These are phyloP conservation scores for Etheostoma spectabile DNA, from an alignment of 2,113 vertebrate genomes.

Conservation along the genomic window DNA sequence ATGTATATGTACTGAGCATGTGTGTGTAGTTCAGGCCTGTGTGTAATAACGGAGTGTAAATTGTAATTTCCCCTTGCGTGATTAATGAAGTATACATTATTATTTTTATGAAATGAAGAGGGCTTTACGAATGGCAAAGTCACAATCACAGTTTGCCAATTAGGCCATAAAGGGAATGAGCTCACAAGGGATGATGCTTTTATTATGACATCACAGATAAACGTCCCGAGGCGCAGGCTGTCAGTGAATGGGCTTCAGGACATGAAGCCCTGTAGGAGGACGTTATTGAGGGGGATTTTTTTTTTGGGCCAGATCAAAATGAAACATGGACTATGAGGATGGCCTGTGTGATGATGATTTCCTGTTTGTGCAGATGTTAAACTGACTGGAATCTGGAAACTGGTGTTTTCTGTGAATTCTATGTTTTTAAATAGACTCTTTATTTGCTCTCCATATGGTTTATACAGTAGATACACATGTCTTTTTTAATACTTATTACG, in stretches of 20 bases:
- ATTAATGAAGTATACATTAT: too few relatives aligned
- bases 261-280: background rate
- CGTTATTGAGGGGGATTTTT: background rate
- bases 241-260: constrained; percentile 2
- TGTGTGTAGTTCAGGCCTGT: too few relatives aligned
- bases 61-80: too few relatives aligned
- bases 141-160: constrained; percentile 24
- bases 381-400: background rate
- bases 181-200: constrained; percentile 40
- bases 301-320: background rate
- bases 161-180: constrained; percentile 38
- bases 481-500: background rate
- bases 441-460: background rate
- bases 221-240: background rate
- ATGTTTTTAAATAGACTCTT: background rate
- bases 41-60: too few relatives aligned
- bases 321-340: background rate
- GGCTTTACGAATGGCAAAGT: constrained; percentile 26
- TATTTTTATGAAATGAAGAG: background rate
- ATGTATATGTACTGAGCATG: too few relatives aligned
- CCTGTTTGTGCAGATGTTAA: background rate
- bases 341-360: background rate
- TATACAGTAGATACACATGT: background rate
- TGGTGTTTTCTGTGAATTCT: too few relatives aligned
- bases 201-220: constrained; percentile 42